A percentile compares a stretch with the other conserved stretches of the same genome.
Conservation (phyloP, 2,888 invertebrate genomes). For the Pteria penguin region DNA sequence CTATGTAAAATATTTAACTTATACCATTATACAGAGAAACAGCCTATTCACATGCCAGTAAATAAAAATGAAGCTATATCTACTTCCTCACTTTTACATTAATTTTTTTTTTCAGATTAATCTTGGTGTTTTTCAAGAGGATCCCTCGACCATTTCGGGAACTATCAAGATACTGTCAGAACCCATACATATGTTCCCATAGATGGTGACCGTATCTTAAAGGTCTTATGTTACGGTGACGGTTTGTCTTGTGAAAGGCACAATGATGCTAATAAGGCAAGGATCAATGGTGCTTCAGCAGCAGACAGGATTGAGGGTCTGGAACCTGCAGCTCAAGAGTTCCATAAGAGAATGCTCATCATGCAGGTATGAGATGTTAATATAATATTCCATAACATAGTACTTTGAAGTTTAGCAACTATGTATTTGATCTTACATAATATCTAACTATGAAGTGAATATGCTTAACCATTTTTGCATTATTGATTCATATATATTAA, state of each 20-base stretch:
- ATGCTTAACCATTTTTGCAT: neutral
- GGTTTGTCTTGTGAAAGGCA: conserved; percentile 49
- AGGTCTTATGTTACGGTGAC: conserved; percentile 36
- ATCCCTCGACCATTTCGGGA: conserved; percentile 46
- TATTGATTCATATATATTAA: neutral
- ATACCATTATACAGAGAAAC: conserved; percentile 24
- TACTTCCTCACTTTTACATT: neutral
- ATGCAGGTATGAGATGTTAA: no score
- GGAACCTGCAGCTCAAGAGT: conserved; percentile 46
- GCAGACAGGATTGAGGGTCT: conserved; percentile 36
- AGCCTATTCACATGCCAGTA: conserved; percentile 26
- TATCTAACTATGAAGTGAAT: neutral
- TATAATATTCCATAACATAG: neutral
- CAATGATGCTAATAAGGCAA: conserved; percentile 40
- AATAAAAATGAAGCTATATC: conserved; percentile 10
- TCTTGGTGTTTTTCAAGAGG: conserved; percentile 43
- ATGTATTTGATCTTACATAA: no score
- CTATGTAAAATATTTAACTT: neutral
- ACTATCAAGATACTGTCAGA: conserved; percentile 52
- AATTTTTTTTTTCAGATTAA: conserved; percentile 39
- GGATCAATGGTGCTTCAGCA: conserved; percentile 26
- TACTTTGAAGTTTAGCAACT: no score
- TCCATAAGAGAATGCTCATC: conserved; percentile 49
- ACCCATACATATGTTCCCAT: no score
- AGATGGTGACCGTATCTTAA: no score